These are phyloP conservation scores for Eristalis intricaria DNA, from an alignment of 2,888 invertebrate genomes.

Conservation along the genomic window DNA sequence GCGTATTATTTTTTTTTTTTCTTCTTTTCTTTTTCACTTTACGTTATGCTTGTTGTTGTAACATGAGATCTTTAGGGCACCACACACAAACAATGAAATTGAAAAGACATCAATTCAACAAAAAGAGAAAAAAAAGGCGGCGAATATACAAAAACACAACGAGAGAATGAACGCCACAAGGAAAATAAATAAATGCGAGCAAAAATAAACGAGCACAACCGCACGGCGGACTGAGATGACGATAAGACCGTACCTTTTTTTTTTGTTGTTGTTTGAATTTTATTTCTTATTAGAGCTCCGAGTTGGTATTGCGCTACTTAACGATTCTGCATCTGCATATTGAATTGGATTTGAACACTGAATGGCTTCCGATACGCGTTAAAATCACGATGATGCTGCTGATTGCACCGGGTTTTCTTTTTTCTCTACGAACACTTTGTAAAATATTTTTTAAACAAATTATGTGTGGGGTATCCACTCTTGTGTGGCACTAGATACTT, in stretches of 20 bases:
- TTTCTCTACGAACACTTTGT: not conserved
- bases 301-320: not conserved
- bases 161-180: constrained; percentile 42
- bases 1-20: constrained; percentile 43
- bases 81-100: not conserved
- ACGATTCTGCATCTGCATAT: not conserved
- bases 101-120: not conserved
- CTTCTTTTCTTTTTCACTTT: constrained; percentile 23
- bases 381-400: not conserved
- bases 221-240: constrained; percentile 21
- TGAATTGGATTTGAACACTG: constrained; percentile 17
- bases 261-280: not conserved
- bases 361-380: constrained; percentile 6
- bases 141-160: constrained; percentile 49
- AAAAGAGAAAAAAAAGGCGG: constrained; percentile 54
- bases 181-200: constrained; percentile 27
- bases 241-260: constrained; percentile 10
- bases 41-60: constrained; percentile 60
- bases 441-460: not conserved
- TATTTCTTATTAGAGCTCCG: not conserved
- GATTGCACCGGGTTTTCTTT: not conserved
- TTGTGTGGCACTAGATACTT: constrained; percentile 36
- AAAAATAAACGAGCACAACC: constrained; percentile 4
- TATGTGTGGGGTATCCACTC: constrained; percentile 1
- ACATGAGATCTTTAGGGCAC: constrained; percentile 13